phyloP scores from a whole-genome alignment of 2,888 invertebrate genomes.

The Cloeon dipterum region DNA sequence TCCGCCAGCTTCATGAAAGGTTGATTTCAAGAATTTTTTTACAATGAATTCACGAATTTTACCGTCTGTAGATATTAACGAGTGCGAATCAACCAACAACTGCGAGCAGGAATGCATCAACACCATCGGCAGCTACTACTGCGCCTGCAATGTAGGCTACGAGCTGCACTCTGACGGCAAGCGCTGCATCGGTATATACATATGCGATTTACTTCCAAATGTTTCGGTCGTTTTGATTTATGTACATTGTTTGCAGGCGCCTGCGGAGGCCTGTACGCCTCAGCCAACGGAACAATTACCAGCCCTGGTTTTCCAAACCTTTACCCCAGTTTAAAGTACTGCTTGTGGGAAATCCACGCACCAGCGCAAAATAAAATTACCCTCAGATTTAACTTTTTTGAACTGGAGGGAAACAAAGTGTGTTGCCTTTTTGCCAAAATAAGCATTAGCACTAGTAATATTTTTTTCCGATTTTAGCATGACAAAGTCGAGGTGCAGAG shows the following conservation, averaged over 20 bases:
- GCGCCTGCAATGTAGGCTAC: slow-evolving; percentile 86
- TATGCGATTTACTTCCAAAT: too few species aligned
- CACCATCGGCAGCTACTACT: slow-evolving; percentile 73
- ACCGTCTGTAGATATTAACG: slow-evolving; percentile 77
- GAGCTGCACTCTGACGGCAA: slow-evolving; percentile 94
- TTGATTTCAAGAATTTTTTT: slow-evolving; percentile 12
- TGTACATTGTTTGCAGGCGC: slow-evolving; percentile 68
- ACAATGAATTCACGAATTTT: too few species aligned
- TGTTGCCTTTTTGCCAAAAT: too few species aligned
- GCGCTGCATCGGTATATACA: slow-evolving; percentile 91
- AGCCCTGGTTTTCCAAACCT: slow-evolving; percentile 89
- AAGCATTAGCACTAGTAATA: too few species aligned
- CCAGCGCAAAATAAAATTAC: slow-evolving; percentile 83
- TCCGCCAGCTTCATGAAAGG: slow-evolving; percentile 88
- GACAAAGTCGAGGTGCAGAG: slow-evolving; percentile 83
- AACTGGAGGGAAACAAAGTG: slow-evolving; percentile 90
- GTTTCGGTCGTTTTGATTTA: too few species aligned
- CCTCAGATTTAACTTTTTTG: slow-evolving; percentile 92
- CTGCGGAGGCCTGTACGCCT: slow-evolving; percentile 79
- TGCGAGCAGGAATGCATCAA: slow-evolving; percentile 95
- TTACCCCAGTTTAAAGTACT: slow-evolving; percentile 87
- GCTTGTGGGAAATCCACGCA: slow-evolving; percentile 95
- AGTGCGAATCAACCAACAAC: slow-evolving; percentile 67
- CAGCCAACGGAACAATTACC: slow-evolving; percentile 78
- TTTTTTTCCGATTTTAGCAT: slow-evolving; percentile 34